Conservation (phyloP, 2,113 vertebrate species). For the Melanerpes aurifrons region DNA sequence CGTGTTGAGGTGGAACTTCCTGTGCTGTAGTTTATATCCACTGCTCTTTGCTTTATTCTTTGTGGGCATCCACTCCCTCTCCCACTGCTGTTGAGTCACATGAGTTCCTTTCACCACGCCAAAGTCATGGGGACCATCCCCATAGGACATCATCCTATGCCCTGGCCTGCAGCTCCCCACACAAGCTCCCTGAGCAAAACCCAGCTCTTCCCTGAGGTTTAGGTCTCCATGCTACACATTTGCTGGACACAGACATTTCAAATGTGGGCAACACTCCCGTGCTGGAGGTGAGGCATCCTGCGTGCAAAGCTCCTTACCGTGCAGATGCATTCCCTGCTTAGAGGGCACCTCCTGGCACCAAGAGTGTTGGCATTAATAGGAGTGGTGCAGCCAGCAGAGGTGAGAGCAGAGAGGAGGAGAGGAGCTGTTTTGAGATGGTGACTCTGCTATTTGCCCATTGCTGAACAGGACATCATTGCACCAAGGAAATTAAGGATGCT, state of each 20-base stretch:
- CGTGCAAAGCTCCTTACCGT: rapidly evolving
- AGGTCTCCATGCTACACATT: neutral
- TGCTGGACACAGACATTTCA: neutral
- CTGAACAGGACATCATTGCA: neutral
- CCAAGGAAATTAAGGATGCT: neutral
- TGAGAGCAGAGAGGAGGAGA: neutral
- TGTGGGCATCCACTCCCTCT: neutral
- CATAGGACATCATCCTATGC: rapidly evolving
- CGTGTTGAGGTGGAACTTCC: no score
- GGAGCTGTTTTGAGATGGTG: neutral
- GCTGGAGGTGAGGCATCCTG: neutral
- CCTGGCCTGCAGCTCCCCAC: neutral
- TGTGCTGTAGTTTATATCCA: no score
- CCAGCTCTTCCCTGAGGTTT: neutral
- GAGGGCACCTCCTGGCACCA: neutral
- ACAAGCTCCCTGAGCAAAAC: neutral
- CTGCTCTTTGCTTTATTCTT: neutral
- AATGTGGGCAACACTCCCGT: neutral
- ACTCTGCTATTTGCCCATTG: neutral
- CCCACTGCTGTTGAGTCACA: rapidly evolving
- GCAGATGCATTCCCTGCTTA: rapidly evolving
- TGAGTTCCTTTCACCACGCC: neutral
- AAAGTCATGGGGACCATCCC: neutral
- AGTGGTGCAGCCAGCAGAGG: neutral
- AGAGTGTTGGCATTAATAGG: rapidly evolving